Base-by-base conservation (phyloP, 2,888 invertebrate genomes). In the Seira musarum region DNA sequence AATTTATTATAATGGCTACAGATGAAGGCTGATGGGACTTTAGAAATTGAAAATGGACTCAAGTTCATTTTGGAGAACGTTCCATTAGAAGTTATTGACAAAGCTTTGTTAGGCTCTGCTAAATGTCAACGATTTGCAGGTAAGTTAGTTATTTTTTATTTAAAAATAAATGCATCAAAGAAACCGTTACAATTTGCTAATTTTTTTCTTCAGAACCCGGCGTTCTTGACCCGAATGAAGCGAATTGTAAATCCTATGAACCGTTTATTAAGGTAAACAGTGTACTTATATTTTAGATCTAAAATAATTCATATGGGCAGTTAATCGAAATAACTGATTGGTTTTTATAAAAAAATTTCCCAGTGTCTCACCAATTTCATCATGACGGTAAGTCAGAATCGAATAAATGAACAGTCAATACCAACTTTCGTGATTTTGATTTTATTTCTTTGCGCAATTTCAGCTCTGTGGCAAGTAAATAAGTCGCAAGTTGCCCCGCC, bases 61-160 rank as follows among this genome's bases (percentile, higher is more conserved):
- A 74, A 78, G 25, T 83, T 83, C 60, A 75, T 83, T 64, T 24
- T 83, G 15, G 74, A 69, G 46, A 80, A 68, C 21, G 66, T 83
- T 46, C 83, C 83, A 2, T 19, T 83, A 40, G 83, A 81, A 19
- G 69, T 78, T 46, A 77, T 83, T 25, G 83, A 83, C 69, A 81
- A 83, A 8, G 83, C 81, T 17, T 24, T 83, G 17, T 61, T 76
- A 19, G 73, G 77, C 8, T 57, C 80, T 1, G 73, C 76, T 10
- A 83, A 83, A 64, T 83, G 82, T 61, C 82, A 83, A 49, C 17
- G 73, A 67, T 74, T 70, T 25, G 67, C 80, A 24, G 77, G 80
- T 81, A 74, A 21, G 72, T 30, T 8, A 40, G 22, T n/a, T n/a
- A n/a, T 60, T 63, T 63, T 21, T 3, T 19, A 63, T 19, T 63